phyloP scores from a whole-genome alignment of 2,797 vertebrate species.

The Sardinella longiceps region DNA sequence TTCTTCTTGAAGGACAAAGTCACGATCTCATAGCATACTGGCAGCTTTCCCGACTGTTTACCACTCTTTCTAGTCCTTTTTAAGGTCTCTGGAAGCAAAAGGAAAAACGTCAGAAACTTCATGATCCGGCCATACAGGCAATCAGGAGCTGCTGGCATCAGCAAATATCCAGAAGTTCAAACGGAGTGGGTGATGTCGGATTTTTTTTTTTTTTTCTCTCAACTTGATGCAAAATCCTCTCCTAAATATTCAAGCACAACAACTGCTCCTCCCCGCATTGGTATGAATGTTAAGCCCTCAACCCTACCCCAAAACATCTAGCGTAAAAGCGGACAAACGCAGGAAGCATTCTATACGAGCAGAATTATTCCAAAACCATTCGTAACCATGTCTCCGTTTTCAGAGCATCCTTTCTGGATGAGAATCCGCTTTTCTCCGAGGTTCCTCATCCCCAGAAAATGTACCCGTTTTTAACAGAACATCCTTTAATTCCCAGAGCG shows the following conservation, averaged over 20 bases:
- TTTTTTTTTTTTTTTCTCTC: conserved; percentile 24
- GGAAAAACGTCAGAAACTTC: conserved; percentile 87
- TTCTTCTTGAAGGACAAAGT: conserved; percentile 80
- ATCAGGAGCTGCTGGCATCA: conserved; percentile 81
- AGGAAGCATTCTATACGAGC: conserved; percentile 28
- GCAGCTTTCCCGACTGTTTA: conserved; percentile 71
- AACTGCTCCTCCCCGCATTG: not conserved
- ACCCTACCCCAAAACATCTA: conserved; percentile 6
- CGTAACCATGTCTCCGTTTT: conserved; percentile 41
- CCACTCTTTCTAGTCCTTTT: conserved; percentile 80
- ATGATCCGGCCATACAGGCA: conserved; percentile 85
- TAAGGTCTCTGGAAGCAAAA: conserved; percentile 86
- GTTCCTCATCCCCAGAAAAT: conserved; percentile 16
- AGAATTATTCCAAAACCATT: conserved; percentile 42
- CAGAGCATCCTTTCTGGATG: conserved; percentile 41
- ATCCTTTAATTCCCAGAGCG: conserved; percentile 12
- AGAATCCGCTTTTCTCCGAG: not conserved
- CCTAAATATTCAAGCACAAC: not conserved
- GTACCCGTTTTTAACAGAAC: not conserved
- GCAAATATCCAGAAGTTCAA: conserved; percentile 54
- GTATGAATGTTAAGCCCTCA: not conserved
- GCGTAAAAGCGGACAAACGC: conserved; percentile 40
- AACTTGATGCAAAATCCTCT: not conserved
- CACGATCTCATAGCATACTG: conserved; percentile 78
- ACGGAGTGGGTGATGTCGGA: not conserved